Base-by-base conservation (phyloP, 2,888 invertebrate species). In the Philereme vetulata region DNA sequence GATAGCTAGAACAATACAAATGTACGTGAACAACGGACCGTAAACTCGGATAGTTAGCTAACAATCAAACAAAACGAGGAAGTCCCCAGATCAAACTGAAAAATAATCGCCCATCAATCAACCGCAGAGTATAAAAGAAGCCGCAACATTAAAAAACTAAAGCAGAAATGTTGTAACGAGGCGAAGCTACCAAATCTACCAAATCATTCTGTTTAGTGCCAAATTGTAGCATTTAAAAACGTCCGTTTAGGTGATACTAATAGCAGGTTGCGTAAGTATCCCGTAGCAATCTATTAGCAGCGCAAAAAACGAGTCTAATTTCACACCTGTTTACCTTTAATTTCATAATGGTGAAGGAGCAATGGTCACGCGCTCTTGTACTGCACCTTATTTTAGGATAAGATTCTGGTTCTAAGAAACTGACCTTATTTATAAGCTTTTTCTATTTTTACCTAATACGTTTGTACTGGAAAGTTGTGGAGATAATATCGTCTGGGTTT, bases 241-340 rank as follows among this genome's bases (percentile, higher is more conserved):
- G 74, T 75, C 74, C 86, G 88, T 90, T 91, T 90, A 89, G 85
- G 82, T 85, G 82, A 80, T 77, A 76, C 75, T 90, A 66, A 66
- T 66, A 82, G 77, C 83, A 82, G 64, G 66, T 89, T 89, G 86
- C 82, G 77, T 84, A 86, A 86, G 81, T 83, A 81, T 82, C 77
- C 77, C 77, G 81, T 83, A 77, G 81, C 86, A 84, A 85, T 88
- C 90, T 88, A 89, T 89, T 89, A 86, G 82, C 80, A 65, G 79
- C 76, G 82, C 84, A 88, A 90, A 90, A 90, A 90, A 77, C 82
- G 72, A 82, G 84, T 85, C 84, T 90, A 91, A 92, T 91, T 92
- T 91, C 88, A 90, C 90, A 92, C 91, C 88, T 91, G 90, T 90
- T 91, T 89, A 86, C 80, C 72, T 85, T 88, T 88, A 89, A 90